These are phyloP conservation scores for Sylvia atricapilla DNA, from an alignment of 2,113 vertebrate species.

Conservation along the genomic window DNA sequence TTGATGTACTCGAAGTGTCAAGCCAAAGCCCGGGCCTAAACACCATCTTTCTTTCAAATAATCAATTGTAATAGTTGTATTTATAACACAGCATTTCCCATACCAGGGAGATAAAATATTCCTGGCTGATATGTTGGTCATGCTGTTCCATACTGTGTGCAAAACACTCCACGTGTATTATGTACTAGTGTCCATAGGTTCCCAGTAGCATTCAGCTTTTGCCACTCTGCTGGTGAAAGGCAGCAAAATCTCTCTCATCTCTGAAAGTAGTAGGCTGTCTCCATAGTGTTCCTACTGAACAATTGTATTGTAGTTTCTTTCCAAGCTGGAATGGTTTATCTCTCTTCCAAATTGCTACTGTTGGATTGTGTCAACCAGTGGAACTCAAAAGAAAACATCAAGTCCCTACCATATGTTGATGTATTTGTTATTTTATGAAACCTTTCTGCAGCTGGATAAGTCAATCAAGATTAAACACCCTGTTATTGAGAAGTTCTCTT, in stretches of 20 bases:
- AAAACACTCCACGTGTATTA: neutral
- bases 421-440: neutral
- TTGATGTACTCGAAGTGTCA: accelerated
- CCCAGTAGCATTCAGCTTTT: neutral
- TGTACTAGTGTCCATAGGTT: neutral
- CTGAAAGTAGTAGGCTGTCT: neutral
- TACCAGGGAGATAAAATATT: neutral
- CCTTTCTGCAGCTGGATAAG: neutral
- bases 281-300: neutral
- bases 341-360: neutral
- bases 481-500: neutral
- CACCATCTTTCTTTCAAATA: neutral
- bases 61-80: neutral
- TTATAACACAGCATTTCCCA: neutral
- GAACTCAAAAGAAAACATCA: neutral
- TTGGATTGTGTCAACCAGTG: neutral
- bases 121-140: neutral
- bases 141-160: neutral
- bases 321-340: neutral
- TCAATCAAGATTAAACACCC: neutral
- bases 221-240: neutral
- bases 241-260: neutral
- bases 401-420: neutral
- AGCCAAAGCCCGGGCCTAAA: neutral
- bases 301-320: neutral